Evolutionary conservation across 30 jellyfish, hydroid and myxozoan species (phyloP).

Genomic region (Cassiopea andromeda): DNA sequence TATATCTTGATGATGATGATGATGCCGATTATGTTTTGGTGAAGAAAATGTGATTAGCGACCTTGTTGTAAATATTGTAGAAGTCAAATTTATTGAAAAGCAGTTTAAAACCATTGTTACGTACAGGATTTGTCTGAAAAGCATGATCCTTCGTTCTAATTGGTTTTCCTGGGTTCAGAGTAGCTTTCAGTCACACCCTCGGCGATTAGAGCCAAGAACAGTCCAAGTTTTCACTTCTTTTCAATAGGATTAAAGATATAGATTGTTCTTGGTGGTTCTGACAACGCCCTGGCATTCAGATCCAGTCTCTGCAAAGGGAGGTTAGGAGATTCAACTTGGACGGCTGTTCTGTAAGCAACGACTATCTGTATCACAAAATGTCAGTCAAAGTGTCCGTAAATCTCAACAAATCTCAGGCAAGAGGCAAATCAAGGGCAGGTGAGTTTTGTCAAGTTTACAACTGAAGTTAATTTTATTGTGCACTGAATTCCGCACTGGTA

Average conservation of each 20-base stretch:
- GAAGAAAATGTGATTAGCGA: too few relatives aligned
- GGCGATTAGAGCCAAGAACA: neutral
- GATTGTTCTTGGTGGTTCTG: neutral
- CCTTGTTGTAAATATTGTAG: neutral
- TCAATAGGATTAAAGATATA: neutral
- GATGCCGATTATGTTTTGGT: neutral
- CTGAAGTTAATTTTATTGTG: neutral
- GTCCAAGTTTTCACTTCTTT: neutral
- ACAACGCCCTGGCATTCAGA: slow-evolving; percentile 22
- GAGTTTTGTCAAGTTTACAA: neutral
- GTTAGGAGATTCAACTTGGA: neutral
- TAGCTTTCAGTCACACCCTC: slow-evolving; percentile 9
- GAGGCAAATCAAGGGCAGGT: slow-evolving; percentile 32
- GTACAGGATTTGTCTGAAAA: neutral
- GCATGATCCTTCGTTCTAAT: neutral
- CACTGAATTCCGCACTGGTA: neutral
- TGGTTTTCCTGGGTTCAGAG: slow-evolving; percentile 11
- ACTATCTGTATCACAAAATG: slow-evolving; percentile 3
- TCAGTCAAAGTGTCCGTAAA: slow-evolving; percentile 56
- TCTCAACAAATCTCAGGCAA: neutral
- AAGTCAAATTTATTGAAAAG: neutral
- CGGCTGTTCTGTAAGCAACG: neutral
- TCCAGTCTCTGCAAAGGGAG: neutral
- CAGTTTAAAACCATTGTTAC: neutral
- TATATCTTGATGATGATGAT: neutral